Percentiles rank a stretch among this genome's conserved stretches.
Conservation (phyloP, 2,797 vertebrate genomes). For the Zalophus californianus region DNA sequence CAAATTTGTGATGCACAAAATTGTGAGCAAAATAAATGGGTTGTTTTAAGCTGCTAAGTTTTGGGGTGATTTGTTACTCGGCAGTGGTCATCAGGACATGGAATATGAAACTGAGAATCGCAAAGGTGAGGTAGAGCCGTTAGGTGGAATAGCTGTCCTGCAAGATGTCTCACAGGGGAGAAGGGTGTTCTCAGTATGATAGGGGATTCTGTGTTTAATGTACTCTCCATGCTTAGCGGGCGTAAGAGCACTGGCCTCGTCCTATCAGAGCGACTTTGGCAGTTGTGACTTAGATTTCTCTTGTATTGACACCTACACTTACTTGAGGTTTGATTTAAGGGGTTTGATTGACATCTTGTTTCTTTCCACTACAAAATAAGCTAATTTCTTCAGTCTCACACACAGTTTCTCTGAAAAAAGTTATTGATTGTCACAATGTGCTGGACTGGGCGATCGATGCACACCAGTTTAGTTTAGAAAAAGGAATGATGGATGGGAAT, state of each 20-base stretch:
- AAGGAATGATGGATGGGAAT: conserved; percentile 86
- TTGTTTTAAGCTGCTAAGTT: neutral
- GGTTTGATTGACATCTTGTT: conserved; percentile 85
- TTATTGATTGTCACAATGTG: conserved; percentile 87
- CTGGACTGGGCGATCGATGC: conserved; percentile 85
- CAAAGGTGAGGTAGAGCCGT: neutral
- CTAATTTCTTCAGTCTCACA: conserved; percentile 85
- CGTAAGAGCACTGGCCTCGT: too few species aligned
- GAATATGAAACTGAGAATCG: neutral
- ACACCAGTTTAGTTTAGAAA: conserved; percentile 79
- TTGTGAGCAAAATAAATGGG: neutral
- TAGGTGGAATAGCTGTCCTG: neutral
- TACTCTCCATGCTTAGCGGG: neutral
- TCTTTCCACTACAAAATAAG: conserved; percentile 85
- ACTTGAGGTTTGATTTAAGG: conserved; percentile 72
- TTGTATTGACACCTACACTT: neutral
- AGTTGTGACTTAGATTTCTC: conserved; percentile 44
- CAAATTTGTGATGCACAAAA: neutral
- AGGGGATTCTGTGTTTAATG: neutral
- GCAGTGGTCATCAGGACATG: neutral
- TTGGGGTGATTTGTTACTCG: neutral
- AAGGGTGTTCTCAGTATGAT: accelerated
- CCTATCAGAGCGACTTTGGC: neutral
- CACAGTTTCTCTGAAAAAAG: conserved; percentile 85
- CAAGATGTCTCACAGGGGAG: too few species aligned